Percentiles rank a stretch among this genome's conserved stretches.
These are phyloP conservation scores for Pluvialis apricaria DNA, from an alignment of 2,113 vertebrate genomes.

Conservation along the genomic window DNA sequence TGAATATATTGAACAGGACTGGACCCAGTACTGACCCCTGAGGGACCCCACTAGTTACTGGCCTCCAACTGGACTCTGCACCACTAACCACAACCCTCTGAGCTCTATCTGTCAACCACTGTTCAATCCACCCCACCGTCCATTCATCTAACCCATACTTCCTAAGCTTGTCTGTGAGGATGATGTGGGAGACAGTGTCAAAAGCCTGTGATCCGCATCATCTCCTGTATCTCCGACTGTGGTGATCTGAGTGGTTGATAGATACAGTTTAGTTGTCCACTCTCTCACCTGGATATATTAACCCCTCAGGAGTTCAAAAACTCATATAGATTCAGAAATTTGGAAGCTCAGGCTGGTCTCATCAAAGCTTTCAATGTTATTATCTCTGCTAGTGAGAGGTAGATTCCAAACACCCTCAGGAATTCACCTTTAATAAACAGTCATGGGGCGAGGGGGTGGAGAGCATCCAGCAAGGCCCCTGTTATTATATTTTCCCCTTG, in stretches of 20 bases:
- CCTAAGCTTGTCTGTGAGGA: too few relatives aligned
- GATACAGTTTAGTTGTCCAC: not conserved
- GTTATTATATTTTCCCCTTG: not conserved
- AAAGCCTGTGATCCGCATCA: not conserved
- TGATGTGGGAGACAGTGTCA: too few relatives aligned
- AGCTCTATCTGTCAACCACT: too few relatives aligned
- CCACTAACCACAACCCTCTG: too few relatives aligned
- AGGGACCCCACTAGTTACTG: too few relatives aligned
- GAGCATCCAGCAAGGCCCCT: not conserved
- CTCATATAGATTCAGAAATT: not conserved
- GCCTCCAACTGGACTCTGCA: too few relatives aligned
- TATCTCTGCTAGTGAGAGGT: not conserved
- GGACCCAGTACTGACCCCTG: too few relatives aligned
- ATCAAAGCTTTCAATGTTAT: not conserved
- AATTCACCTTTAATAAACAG: conserved; percentile 40
- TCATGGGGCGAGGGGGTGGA: not conserved
- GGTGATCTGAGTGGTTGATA: not conserved
- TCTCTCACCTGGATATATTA: not conserved
- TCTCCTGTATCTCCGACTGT: not conserved
- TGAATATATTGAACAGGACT: too few relatives aligned
- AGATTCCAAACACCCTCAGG: not conserved
- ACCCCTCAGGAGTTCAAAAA: conserved; percentile 10
- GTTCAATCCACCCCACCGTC: too few relatives aligned
- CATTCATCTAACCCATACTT: too few relatives aligned
- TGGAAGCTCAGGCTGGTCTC: not conserved